phyloP scores from a whole-genome alignment of 2,113 vertebrate species.

The Glareola pratincola region DNA sequence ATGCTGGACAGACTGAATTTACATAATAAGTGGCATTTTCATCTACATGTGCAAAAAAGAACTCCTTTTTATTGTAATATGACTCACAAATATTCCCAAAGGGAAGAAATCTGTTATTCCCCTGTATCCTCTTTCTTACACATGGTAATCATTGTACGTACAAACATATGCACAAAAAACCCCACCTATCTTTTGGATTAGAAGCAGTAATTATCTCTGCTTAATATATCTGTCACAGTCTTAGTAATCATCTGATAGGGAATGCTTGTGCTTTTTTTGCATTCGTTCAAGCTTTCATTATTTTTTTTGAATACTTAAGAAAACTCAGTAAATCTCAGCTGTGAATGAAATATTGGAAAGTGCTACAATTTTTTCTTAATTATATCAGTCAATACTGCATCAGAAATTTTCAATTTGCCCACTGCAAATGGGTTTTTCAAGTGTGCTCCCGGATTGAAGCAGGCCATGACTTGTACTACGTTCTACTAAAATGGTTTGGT shows the following conservation, averaged over 20 bases:
- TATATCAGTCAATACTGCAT: background rate
- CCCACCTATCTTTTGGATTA: background rate
- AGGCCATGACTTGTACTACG: background rate
- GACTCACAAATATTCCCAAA: background rate
- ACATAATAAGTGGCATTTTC: background rate
- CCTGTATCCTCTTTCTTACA: background rate
- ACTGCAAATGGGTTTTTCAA: background rate
- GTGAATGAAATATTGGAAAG: background rate
- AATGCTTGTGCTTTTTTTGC: background rate
- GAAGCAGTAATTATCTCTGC: background rate
- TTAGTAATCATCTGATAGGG: background rate
- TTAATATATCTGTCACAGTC: background rate
- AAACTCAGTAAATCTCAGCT: background rate
- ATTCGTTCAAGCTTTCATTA: background rate
- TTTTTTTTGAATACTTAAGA: background rate
- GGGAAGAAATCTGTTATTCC: background rate
- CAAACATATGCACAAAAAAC: background rate
- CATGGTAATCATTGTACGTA: background rate
- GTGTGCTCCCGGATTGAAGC: background rate
- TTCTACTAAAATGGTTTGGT: background rate
- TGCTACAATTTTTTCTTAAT: background rate
- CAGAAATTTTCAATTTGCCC: slow-evolving; percentile 8
- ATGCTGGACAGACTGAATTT: background rate
- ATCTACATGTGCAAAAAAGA: background rate
- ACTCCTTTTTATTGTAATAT: background rate